These are phyloP conservation scores for Strigamia crassipes DNA, from an alignment of 2,888 invertebrate species.

Conservation along the genomic window DNA sequence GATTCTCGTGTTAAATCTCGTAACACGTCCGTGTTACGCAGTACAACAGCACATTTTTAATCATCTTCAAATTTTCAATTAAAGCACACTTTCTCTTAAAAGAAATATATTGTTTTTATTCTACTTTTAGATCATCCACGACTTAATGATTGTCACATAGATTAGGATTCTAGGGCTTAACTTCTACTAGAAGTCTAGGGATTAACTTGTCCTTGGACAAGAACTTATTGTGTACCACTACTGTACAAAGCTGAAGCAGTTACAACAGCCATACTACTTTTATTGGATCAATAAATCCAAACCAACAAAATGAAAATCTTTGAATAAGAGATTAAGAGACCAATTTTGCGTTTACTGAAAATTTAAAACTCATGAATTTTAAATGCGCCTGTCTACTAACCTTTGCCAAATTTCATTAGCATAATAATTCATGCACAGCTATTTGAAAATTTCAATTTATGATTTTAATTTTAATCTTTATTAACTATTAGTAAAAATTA, in stretches of 20 bases:
- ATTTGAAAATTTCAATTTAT: background rate
- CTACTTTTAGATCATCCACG: background rate
- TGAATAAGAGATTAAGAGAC: no score
- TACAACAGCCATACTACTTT: background rate
- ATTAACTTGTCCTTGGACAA: background rate
- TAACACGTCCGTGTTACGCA: no score
- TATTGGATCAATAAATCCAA: background rate
- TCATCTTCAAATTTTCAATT: no score
- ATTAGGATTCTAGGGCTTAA: background rate
- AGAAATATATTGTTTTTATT: no score
- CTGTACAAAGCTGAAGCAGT: background rate
- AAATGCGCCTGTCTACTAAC: background rate
- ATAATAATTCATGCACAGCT: background rate
- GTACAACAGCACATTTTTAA: no score
- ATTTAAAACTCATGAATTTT: background rate
- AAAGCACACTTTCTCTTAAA: no score
- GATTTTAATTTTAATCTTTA: background rate
- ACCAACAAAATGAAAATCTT: background rate
- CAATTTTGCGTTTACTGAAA: no score
- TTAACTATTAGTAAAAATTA: no score
- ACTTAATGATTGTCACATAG: background rate
- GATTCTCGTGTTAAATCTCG: no score
- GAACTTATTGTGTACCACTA: background rate
- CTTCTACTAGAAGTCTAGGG: background rate
- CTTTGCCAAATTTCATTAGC: background rate